Conservation (phyloP, 2,113 vertebrate species). For the Centrocercus urophasianus region DNA sequence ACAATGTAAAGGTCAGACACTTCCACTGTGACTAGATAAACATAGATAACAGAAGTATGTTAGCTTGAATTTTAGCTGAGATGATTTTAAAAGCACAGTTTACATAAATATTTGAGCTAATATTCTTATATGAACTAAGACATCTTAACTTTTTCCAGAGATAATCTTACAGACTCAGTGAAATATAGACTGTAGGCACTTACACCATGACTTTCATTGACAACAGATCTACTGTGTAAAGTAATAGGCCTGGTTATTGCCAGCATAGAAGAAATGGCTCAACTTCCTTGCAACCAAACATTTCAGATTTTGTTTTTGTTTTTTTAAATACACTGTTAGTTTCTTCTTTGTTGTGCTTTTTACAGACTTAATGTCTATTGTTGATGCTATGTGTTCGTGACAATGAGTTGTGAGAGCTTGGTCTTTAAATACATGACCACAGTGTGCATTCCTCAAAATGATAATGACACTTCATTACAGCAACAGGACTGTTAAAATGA, state of each 20-base stretch:
- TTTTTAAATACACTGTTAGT: not conserved
- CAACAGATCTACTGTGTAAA: not conserved
- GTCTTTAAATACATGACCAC: accelerated
- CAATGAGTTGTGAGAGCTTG: not conserved
- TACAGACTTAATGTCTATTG: not conserved
- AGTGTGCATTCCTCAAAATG: not conserved
- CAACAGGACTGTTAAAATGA: not conserved
- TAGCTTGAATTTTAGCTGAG: not conserved
- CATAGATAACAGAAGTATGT: not conserved
- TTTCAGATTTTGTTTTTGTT: not conserved
- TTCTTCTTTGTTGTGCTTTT: not conserved
- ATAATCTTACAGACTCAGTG: not conserved
- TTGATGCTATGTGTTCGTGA: not conserved
- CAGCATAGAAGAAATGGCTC: not conserved
- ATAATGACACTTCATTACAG: not conserved
- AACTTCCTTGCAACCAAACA: not conserved
- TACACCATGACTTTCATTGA: not conserved
- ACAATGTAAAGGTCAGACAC: accelerated
- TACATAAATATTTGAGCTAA: conserved; percentile 9
- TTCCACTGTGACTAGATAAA: not conserved
- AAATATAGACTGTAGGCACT: not conserved
- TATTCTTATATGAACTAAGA: not conserved
- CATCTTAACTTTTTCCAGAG: not conserved
- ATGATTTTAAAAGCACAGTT: not conserved
- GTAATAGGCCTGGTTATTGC: not conserved